Evolutionary conservation across 2,888 invertebrate species (phyloP).

Genomic region (Tetramorium bicarinatum): DNA sequence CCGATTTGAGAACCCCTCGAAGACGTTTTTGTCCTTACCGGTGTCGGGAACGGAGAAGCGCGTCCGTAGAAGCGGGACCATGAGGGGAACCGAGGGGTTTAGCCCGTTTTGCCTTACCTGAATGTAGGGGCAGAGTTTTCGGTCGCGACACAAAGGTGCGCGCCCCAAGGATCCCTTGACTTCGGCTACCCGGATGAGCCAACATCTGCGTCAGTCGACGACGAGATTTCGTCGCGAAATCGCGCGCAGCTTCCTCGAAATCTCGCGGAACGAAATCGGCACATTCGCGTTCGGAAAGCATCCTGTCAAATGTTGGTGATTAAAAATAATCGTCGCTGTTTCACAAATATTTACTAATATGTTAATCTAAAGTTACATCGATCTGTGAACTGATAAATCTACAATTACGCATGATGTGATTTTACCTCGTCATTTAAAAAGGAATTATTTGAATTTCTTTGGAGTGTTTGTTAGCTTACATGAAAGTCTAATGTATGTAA

Average conservation of each 20-base stretch:
- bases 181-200: conserved; percentile 80
- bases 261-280: neutral
- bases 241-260: conserved; percentile 60
- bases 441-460: neutral
- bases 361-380: neutral
- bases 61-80: conserved; percentile 58
- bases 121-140: conserved; percentile 77
- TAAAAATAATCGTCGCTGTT: neutral
- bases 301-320: neutral
- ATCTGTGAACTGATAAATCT: neutral
- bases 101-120: conserved; percentile 79
- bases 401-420: neutral
- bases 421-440: neutral
- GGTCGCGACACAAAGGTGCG: conserved; percentile 78
- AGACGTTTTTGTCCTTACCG: conserved; percentile 81
- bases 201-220: conserved; percentile 83
- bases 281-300: neutral
- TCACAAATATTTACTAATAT: neutral
- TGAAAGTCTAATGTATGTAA: neutral
- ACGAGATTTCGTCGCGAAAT: conserved; percentile 81
- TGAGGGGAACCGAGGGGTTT: conserved; percentile 69
- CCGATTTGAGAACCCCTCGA: conserved; percentile 80
- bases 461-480: neutral
- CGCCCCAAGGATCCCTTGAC: conserved; percentile 83
- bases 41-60: conserved; percentile 49